Conservation (phyloP, 2,797 vertebrate species). For the Mormyrops attenuatus region DNA sequence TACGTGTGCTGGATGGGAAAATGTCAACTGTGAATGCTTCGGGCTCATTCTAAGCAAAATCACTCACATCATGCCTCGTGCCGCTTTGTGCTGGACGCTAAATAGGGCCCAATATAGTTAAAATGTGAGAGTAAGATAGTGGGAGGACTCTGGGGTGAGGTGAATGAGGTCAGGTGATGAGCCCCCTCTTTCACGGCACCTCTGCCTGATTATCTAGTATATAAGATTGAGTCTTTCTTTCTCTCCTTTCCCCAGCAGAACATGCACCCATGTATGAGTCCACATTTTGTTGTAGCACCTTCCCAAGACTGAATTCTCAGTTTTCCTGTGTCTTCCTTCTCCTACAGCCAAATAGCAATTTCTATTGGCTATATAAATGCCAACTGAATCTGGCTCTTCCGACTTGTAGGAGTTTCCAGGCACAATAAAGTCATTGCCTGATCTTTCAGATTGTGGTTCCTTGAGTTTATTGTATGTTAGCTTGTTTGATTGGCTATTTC, state of each 20-base stretch:
- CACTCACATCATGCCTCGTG: not conserved
- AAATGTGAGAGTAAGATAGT: not conserved
- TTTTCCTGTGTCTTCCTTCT: not conserved
- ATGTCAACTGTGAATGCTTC: not conserved
- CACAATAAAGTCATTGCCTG: not conserved
- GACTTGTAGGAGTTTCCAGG: not conserved
- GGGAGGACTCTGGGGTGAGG: not conserved
- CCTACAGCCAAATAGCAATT: not conserved
- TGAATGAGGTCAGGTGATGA: not conserved
- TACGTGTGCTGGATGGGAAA: not conserved
- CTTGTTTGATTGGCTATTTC: not conserved
- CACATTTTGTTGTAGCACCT: not conserved
- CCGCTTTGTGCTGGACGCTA: not conserved
- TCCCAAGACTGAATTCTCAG: not conserved
- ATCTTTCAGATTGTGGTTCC: not conserved
- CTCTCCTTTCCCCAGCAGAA: not conserved
- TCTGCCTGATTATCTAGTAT: not conserved
- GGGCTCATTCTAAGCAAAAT: not conserved
- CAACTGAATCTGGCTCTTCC: not conserved
- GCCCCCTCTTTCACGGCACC: not conserved
- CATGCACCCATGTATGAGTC: not conserved
- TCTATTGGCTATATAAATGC: not conserved
- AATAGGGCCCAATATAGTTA: not conserved
- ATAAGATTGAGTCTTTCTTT: not conserved
- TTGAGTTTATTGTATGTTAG: not conserved